Conservation (phyloP, 1,140 invertebrate genomes). For the Hydropsyche tenuis region DNA sequence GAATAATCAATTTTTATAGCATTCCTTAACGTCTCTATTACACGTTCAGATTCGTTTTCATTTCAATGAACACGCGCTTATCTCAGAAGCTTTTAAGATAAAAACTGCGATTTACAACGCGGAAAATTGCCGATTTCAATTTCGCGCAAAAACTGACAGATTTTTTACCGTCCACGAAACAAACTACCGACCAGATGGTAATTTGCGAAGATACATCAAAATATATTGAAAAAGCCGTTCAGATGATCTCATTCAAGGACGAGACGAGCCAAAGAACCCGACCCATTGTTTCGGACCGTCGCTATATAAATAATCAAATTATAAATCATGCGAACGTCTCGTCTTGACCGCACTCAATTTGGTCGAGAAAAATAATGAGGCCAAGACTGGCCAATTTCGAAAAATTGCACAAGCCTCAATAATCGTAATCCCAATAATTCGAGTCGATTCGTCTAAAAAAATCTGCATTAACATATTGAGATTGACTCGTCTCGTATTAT, state of each 20-base stretch:
- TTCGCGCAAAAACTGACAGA: background rate
- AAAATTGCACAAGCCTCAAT: background rate
- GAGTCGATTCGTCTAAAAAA: too few species aligned
- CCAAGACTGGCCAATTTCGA: constrained; percentile 3
- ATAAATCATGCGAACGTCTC: constrained; percentile 9
- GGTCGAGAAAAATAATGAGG: constrained; percentile 2
- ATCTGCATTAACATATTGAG: too few species aligned
- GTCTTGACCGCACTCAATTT: constrained; percentile 23
- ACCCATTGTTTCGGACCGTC: background rate
- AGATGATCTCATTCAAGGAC: constrained; percentile 13
- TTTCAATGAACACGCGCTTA: too few species aligned
- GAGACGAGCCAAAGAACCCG: background rate
- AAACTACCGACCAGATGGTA: background rate
- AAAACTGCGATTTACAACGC: background rate
- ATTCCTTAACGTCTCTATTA: too few species aligned
- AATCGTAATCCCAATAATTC: too few species aligned
- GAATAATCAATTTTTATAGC: too few species aligned
- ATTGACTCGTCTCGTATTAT: too few species aligned
- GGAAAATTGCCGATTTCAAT: background rate
- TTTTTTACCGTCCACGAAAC: background rate
- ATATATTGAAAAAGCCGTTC: background rate
- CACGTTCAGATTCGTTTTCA: too few species aligned
- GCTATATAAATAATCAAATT: background rate
- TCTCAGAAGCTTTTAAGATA: too few species aligned
- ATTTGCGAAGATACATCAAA: background rate